A percentile compares a stretch with the other conserved stretches of the same genome.
These are phyloP conservation scores for Dynastes grantii DNA, from an alignment of 2,888 invertebrate genomes.

Conservation along the genomic window DNA sequence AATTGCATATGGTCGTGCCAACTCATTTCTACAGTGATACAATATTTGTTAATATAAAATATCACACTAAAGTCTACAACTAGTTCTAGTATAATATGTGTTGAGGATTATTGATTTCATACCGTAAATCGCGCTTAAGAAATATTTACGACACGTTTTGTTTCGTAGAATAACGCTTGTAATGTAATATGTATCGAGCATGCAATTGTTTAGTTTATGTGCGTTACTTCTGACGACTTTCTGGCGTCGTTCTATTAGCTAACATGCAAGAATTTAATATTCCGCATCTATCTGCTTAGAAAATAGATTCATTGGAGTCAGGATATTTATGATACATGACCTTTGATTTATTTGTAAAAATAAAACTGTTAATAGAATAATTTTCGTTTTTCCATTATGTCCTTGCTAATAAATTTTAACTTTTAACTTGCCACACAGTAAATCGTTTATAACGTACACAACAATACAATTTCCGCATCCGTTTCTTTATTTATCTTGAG, in stretches of 20 bases:
- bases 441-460: too few relatives aligned
- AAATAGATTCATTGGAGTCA: not conserved
- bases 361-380: not conserved
- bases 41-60: too few relatives aligned
- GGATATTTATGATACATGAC: not conserved
- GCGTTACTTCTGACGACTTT: constrained; percentile 20
- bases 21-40: too few relatives aligned
- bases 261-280: constrained; percentile 19
- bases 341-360: not conserved
- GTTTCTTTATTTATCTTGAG: not conserved
- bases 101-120: too few relatives aligned
- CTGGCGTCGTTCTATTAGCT: not conserved
- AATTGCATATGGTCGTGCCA: too few relatives aligned
- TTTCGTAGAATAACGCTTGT: not conserved
- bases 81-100: too few relatives aligned
- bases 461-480: not conserved
- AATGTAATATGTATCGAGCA: not conserved
- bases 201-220: constrained; percentile 7
- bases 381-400: too few relatives aligned
- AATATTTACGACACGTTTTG: not conserved
- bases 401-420: too few relatives aligned
- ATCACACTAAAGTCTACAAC: too few relatives aligned
- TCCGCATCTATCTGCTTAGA: not conserved
- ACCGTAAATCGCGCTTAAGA: too few relatives aligned
- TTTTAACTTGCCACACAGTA: too few relatives aligned